Conservation (phyloP, 2,797 vertebrate genomes). For the Artibeus jamaicensis region DNA sequence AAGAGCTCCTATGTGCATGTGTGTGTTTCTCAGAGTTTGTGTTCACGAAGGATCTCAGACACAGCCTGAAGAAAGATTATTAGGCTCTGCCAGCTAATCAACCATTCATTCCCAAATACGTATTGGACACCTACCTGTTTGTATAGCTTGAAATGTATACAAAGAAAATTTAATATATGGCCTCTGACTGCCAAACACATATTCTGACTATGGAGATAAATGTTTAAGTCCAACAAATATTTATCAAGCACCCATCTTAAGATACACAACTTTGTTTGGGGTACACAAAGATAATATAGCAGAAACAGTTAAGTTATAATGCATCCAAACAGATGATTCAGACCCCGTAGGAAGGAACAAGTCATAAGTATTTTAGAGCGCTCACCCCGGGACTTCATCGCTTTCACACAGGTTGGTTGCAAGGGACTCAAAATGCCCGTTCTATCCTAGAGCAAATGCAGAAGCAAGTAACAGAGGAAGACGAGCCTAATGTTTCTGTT, state of each 20-base stretch:
- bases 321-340: background rate
- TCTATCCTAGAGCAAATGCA: slow-evolving; percentile 1
- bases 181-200: background rate
- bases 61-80: background rate
- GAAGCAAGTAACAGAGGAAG: background rate
- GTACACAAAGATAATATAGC: background rate
- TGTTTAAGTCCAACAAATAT: background rate
- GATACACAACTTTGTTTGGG: background rate
- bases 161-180: background rate
- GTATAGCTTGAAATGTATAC: background rate
- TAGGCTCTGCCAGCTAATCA: background rate
- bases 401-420: background rate
- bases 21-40: background rate
- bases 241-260: background rate
- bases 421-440: background rate
- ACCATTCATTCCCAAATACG: background rate
- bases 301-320: background rate
- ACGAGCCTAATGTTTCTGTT: background rate
- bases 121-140: background rate
- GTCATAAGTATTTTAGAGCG: slow-evolving; percentile 40
- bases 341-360: background rate
- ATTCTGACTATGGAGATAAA: background rate
- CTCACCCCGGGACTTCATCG: background rate
- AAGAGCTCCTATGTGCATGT: background rate
- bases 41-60: background rate